These are phyloP conservation scores for Paragorgia papillata DNA, from an alignment of 92 coral and sea anemone genomes.

Conservation along the genomic window DNA sequence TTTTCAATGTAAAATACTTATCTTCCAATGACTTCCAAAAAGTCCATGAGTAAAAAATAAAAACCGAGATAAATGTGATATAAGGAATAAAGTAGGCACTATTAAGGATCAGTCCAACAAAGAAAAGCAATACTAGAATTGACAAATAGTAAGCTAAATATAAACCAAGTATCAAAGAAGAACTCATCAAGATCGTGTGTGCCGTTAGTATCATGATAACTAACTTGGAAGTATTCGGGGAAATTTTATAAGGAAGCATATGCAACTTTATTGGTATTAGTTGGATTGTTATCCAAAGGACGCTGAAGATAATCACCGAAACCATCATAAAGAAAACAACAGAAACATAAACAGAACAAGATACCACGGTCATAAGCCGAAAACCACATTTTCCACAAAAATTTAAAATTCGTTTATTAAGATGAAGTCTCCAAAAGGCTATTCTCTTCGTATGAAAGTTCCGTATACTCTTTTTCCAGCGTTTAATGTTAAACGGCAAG, in stretches of 20 bases:
- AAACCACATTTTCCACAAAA: not conserved
- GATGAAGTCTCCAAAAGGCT: not conserved
- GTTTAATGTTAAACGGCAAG: not conserved
- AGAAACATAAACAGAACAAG: not conserved
- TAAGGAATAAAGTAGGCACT: not conserved
- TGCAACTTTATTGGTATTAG: too few relatives aligned
- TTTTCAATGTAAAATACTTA: constrained; percentile 2
- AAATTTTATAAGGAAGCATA: too few relatives aligned
- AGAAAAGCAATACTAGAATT: not conserved
- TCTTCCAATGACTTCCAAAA: constrained; percentile 16
- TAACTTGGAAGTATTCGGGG: too few relatives aligned
- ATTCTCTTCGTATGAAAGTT: not conserved
- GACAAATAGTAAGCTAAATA: not conserved
- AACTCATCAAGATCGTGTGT: not conserved
- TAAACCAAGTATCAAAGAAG: not conserved
- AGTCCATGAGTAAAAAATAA: constrained; percentile 1
- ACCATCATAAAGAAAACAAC: not conserved
- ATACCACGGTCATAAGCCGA: not conserved
- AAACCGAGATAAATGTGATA: not conserved
- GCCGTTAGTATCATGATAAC: not conserved
- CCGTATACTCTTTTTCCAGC: not conserved
- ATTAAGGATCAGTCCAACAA: constrained; percentile 3
- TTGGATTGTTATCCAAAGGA: too few relatives aligned
- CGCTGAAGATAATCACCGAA: not conserved
- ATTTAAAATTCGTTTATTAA: not conserved